Evolutionary conservation across 1,140 invertebrate species (phyloP).

Genomic region (Drosophila pandora): DNA sequence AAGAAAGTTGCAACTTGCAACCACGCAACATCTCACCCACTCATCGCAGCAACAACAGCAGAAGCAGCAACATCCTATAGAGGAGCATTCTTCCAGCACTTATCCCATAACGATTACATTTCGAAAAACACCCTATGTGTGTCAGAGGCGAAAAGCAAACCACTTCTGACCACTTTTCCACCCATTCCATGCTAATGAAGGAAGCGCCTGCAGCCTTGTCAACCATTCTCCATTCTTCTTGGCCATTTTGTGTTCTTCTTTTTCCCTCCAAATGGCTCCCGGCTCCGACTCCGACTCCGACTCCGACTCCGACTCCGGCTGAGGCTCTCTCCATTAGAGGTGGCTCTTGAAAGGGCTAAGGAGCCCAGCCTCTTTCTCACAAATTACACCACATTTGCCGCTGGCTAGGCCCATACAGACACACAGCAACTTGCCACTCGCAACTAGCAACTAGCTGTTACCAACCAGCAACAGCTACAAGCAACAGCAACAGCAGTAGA

Average conservation of each 20-base stretch:
- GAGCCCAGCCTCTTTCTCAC: slow-evolving; percentile 54
- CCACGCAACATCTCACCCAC: slow-evolving; percentile 68
- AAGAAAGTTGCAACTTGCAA: slow-evolving; percentile 72
- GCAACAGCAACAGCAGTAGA: slow-evolving; percentile 36
- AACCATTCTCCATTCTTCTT: slow-evolving; percentile 36
- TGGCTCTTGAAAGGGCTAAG: slow-evolving; percentile 53
- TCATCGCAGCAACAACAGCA: slow-evolving; percentile 48
- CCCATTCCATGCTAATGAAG: slow-evolving; percentile 69
- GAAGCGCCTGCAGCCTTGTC: slow-evolving; percentile 70
- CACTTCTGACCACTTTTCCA: slow-evolving; percentile 29
- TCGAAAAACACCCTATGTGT: slow-evolving; percentile 57
- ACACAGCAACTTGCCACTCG: slow-evolving; percentile 15
- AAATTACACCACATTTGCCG: slow-evolving; percentile 65
- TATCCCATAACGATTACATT: slow-evolving; percentile 49
- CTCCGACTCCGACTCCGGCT: neutral
- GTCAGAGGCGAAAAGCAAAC: slow-evolving; percentile 40
- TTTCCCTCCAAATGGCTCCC: slow-evolving; percentile 22
- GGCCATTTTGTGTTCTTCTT: slow-evolving; percentile 2
- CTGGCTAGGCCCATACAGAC: slow-evolving; percentile 30
- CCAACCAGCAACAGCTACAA: slow-evolving; percentile 21
- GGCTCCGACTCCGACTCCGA: slow-evolving; percentile 1
- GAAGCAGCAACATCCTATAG: slow-evolving; percentile 42
- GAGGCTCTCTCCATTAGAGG: slow-evolving; percentile 30
- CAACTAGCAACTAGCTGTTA: slow-evolving; percentile 9
- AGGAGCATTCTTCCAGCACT: slow-evolving; percentile 24